Conservation (phyloP, 1,140 invertebrate genomes). For the Drosophila chauvacae region DNA sequence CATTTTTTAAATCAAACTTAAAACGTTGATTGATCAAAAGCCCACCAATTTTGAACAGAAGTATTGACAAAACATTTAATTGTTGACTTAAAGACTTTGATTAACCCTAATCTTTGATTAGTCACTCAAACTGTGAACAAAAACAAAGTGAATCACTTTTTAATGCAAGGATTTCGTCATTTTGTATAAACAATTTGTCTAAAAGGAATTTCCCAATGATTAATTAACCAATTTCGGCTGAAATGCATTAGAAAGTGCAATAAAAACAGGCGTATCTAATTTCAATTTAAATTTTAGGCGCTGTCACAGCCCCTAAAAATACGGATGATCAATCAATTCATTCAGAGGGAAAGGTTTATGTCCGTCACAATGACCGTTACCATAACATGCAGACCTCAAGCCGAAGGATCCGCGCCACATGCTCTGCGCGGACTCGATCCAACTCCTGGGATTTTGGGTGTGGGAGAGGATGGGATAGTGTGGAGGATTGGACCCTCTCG, state of each 20-base stretch:
- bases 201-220: conserved; percentile 10
- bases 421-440: conserved; percentile 27
- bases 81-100: not conserved
- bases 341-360: not conserved
- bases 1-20: not conserved
- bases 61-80: not conserved
- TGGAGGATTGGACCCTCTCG: not conserved
- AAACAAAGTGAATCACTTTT: conserved; percentile 21
- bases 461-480: conserved; percentile 1
- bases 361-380: conserved; percentile 13
- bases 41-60: not conserved
- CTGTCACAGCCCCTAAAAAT: conserved; percentile 14
- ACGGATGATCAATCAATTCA: conserved; percentile 3
- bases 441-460: conserved; percentile 24
- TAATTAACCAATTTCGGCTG: conserved; percentile 4
- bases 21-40: not conserved
- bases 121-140: not conserved
- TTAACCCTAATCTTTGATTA: not conserved
- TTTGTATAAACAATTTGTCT: not conserved
- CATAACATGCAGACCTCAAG: conserved; percentile 54
- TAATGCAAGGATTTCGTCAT: not conserved
- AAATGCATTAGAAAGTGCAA: conserved; percentile 24
- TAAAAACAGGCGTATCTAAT: conserved; percentile 18
- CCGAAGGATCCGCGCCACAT: conserved; percentile 38
- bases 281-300: not conserved